Base-by-base conservation (phyloP, 2,113 vertebrate genomes). In the Semicossyphus pulcher region DNA sequence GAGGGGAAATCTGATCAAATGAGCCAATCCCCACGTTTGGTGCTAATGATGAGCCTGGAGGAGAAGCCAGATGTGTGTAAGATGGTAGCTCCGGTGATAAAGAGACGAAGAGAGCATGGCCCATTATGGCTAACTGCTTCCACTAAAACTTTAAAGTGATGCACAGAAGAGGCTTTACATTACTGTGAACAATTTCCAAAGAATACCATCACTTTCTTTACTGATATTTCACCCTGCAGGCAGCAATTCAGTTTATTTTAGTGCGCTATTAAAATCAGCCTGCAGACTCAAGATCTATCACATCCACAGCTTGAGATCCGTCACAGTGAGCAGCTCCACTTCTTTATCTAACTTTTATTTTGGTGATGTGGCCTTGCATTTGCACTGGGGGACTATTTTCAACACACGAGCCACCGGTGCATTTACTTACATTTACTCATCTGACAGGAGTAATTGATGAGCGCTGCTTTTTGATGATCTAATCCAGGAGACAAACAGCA, bases 41-140 rank as follows among this genome's bases (percentile, higher is more conserved):
- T 18, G 47, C 45, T 89, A 89, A 91, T 82, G 85, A 90, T 76
- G 76, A 78, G 84, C 84, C 86, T 49, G 54, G 56, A 89, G 85
- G 86, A 86, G 76, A 82, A 72, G 67, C 49, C 83, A 89, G 83
- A 89, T 88, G 80, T 82, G 63, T 64, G 32, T 53, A 53, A 84
- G 68, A 80, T 80, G 71, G 54, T 56, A 57, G 72, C 47, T 62
- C 28, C 60, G 39, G 78, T 58, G 65, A 81, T 72, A 66, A 68
- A 72, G 72, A 85, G 79, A 91, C 76, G 74, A 81, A 76, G 56
- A 53, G 53, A 84, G 61, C 76, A 69, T 45, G 29, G 42, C 21
- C 67, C 71, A 85, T 86, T 86, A 81, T 53, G 47, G 56, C 36
- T 77, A 92, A 86, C 56, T 82, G 69, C 57, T 52, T 84, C 63